Evolutionary conservation across 2,888 invertebrate genomes (phyloP), one percentile per base, ranked within the genome.

Genomic region (Zele albiditarsus): DNA sequence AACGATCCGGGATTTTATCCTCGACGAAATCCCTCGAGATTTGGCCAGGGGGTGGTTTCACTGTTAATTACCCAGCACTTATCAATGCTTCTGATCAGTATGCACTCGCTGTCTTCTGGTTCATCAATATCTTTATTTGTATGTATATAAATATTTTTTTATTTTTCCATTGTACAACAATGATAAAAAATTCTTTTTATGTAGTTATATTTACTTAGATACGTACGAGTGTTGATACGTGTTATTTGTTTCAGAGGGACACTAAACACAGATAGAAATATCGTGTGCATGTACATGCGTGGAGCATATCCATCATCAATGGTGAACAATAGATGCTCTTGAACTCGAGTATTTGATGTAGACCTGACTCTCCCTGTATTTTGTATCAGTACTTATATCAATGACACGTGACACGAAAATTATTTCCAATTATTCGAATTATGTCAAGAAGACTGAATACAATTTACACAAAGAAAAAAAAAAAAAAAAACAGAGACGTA

Each of bases 11-110:
- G 85, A 86, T 86, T 86, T 86, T 78, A 82, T 84, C 81, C 81
- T 74, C 66, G 69, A 73, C 23, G 12, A 70, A 20, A 53, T 82
- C 81, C 83, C 82, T 77, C 71, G 79, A 82, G 84, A 53, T 20
- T 79, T 77, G 62, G 80, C 79, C 78, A 53, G 31, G 74, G 78
- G 78, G 80, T 78, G 82, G 79, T 82, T 83, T 84, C 81, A 81
- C 80, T 84, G 82, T 85, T 86, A 87, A 87, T 86, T 86, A 86
- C 83, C 82, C 73, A 76, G 79, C 80, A 84, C 85, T 86, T 81
- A 82, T 77, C 79, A 77, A 75, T 80, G 77, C 79, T 79, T 80
- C 74, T 33, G 49, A 67, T 65, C 62, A 63, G 67, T 66, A 68
- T 71, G 57, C 58, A 68, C 63, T 62, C 60, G 68, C 75, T 63